These are phyloP conservation scores for Opisthograptis luteolata DNA, from an alignment of 2,888 invertebrate species.

Conservation along the genomic window DNA sequence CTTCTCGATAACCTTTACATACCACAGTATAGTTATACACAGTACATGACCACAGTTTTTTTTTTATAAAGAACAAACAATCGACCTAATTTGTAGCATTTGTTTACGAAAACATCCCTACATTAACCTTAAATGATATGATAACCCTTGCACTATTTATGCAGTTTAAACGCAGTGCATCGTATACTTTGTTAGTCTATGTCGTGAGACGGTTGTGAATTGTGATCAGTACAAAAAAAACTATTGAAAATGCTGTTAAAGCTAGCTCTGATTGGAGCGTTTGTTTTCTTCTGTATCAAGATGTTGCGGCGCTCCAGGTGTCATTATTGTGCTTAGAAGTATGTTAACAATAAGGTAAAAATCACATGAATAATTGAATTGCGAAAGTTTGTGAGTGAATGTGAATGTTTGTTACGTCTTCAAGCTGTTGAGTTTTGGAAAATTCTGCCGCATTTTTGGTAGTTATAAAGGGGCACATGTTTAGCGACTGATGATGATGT, in stretches of 20 bases:
- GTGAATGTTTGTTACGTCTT: too few relatives aligned
- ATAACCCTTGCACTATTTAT: constrained; percentile 15
- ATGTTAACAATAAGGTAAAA: neutral
- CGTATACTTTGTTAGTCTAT: constrained; percentile 6
- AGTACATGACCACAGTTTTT: neutral
- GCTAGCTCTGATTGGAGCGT: constrained; percentile 22
- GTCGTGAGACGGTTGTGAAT: constrained; percentile 1
- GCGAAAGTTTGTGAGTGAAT: too few relatives aligned
- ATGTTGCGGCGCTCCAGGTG: constrained; percentile 24
- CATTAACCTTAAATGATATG: constrained; percentile 18
- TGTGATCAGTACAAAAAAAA: too few relatives aligned
- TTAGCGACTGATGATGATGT: too few relatives aligned
- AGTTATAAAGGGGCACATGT: too few relatives aligned
- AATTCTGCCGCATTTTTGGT: too few relatives aligned
- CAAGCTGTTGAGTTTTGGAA: too few relatives aligned
- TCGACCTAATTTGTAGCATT: constrained; percentile 15
- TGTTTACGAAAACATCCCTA: constrained; percentile 44
- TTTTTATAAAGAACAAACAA: neutral
- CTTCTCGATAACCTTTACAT: too few relatives aligned
- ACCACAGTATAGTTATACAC: too few relatives aligned
- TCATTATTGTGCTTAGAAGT: constrained; percentile 9
- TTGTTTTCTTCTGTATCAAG: constrained; percentile 23
- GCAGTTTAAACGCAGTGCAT: constrained; percentile 16
- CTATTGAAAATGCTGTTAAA: constrained; percentile 23
- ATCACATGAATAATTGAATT: too few relatives aligned